Conservation (phyloP, 2,113 vertebrate species). For the Tringa solitaria region DNA sequence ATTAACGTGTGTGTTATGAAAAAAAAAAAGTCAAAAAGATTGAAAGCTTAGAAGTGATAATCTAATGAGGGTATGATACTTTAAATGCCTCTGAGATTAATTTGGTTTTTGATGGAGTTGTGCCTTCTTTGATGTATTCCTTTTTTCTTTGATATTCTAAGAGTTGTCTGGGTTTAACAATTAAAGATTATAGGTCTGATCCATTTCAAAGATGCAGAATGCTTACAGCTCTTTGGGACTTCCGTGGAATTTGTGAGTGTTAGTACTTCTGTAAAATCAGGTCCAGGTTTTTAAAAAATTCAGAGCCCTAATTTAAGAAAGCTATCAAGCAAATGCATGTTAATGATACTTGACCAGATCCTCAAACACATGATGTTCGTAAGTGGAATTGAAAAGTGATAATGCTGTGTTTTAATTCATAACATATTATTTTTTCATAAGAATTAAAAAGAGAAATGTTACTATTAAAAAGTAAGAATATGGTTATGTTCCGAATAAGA, state of each 20-base stretch:
- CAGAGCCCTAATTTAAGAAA: not conserved
- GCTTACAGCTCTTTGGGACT: not conserved
- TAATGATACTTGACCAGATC: not conserved
- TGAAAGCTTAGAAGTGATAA: conserved; percentile 25
- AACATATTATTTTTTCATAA: not conserved
- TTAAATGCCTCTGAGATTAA: conserved; percentile 28
- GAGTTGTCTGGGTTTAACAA: conserved; percentile 6
- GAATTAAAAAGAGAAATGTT: not conserved
- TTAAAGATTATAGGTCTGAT: conserved; percentile 36
- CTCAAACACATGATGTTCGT: not conserved
- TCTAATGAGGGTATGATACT: conserved; percentile 16
- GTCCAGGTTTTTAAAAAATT: conserved; percentile 26
- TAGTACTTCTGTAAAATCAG: conserved; percentile 44
- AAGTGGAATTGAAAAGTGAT: not conserved
- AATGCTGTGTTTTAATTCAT: not conserved
- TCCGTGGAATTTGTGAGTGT: conserved; percentile 1
- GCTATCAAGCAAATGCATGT: not conserved
- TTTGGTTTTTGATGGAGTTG: not conserved
- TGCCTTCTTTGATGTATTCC: conserved; percentile 32
- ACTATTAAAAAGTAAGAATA: not conserved
- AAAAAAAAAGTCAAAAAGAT: not conserved
- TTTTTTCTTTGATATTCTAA: conserved; percentile 19
- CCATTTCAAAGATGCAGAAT: conserved; percentile 53
- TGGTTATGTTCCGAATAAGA: not conserved
- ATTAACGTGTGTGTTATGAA: not conserved